Percentiles rank a stretch among this genome's conserved stretches.
phyloP scores from a whole-genome alignment of 2,888 invertebrate species.

The Cylloceria caligata region DNA sequence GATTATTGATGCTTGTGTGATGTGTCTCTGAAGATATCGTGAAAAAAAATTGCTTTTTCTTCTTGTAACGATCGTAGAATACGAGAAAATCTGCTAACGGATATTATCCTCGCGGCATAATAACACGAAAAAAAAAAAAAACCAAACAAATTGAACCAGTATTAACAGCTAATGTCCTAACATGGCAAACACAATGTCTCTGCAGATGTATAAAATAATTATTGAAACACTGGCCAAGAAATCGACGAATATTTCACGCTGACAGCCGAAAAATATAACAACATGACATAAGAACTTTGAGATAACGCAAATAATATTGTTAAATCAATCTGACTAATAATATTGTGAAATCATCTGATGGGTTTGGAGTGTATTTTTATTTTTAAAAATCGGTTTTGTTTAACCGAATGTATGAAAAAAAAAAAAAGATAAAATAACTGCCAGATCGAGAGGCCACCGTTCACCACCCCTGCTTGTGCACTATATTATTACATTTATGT shows the following conservation, averaged over 20 bases:
- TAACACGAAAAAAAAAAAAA: neutral
- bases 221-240: neutral
- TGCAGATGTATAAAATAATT: slow-evolving; percentile 2
- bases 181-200: slow-evolving; percentile 26
- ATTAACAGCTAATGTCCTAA: slow-evolving; percentile 61
- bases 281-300: neutral
- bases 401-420: slow-evolving; percentile 48
- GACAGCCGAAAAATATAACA: neutral
- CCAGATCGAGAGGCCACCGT: slow-evolving; percentile 77
- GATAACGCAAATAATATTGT: neutral
- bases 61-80: neutral
- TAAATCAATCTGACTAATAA: no score
- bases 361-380: no score
- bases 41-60: neutral
- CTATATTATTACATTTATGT: slow-evolving; percentile 79
- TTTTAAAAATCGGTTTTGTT: slow-evolving; percentile 56
- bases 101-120: neutral
- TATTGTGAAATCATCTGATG: neutral
- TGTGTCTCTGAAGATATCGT: neutral
- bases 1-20: neutral
- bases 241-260: neutral
- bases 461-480: slow-evolving; percentile 77
- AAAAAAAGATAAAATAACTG: slow-evolving; percentile 71
- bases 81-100: neutral
- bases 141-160: slow-evolving; percentile 65